Base-by-base conservation (phyloP, 2,888 invertebrate species). In the Horisme vitalbata region DNA sequence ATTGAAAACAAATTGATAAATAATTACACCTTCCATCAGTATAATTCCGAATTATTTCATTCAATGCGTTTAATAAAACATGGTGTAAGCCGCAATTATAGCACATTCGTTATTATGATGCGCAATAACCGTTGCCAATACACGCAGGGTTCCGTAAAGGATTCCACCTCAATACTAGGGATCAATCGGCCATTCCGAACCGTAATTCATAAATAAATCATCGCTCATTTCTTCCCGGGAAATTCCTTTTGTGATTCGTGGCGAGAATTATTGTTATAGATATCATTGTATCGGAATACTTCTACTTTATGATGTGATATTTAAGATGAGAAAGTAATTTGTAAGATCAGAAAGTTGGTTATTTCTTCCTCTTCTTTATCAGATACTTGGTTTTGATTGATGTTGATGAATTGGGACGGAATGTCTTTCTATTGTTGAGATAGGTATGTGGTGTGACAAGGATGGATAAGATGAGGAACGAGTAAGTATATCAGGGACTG, bases 151-250 rank as follows among this genome's bases (percentile, higher is more conserved):
- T 38, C 33, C 41, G 20, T 30, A 23, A 23, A 35, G 36, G 23
- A 34, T 26, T 31, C 34, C 44, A 47, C 36, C 30, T 27, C 36
- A 27, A 43, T 46, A 47, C 43, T 47, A 41, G 36, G 50, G 47
- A 55, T 57, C 52, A 48, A 44, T 53, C 43, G 41, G 47, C 50
- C 44, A 46, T 57, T 45, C 45, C 23, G 28, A 35, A 34, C 28
- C 50, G 46, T 44, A 58, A 64, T 61, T 59, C 47, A 52, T 55
- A 54, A 63, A 66, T 65, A 61, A 56, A 60, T 65, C 58, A 58
- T 61, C 24, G 45, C 20, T 51, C 50, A 61, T 57, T 55, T 51
- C 49, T 46, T 41, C 18, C 26, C 18, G 47, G 59, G 54, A 53
- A 63, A n/a, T 58, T 45, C 45, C 32, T 48, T 52, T 31, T 50